These are phyloP conservation scores for Procambarus virginalis DNA, from an alignment of 1,140 invertebrate species.

Conservation along the genomic window DNA sequence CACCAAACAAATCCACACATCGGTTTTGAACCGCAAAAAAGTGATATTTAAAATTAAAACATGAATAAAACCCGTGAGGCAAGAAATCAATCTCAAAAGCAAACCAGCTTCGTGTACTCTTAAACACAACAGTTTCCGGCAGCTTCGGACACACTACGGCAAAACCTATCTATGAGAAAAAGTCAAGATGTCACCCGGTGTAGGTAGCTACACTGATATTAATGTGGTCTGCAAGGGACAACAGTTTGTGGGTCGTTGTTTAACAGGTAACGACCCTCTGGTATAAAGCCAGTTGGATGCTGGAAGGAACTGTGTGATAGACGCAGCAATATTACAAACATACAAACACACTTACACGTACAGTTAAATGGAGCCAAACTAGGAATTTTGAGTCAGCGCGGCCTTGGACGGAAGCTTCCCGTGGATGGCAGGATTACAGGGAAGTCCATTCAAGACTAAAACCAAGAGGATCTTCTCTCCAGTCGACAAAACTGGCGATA, in stretches of 20 bases:
- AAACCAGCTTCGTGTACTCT: conserved; percentile 32
- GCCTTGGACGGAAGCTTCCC: not conserved
- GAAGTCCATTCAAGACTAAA: not conserved
- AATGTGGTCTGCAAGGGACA: conserved; percentile 55
- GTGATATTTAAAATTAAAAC: conserved; percentile 47
- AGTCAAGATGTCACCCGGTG: conserved; percentile 52
- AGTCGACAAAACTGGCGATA: no score
- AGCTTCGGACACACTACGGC: conserved; percentile 52
- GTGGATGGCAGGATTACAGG: not conserved
- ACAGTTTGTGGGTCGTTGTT: conserved; percentile 49
- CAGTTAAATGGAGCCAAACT: conserved; percentile 55
- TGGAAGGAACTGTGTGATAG: conserved; percentile 63
- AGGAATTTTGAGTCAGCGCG: conserved; percentile 17
- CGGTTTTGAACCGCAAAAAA: conserved; percentile 59
- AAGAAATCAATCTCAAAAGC: conserved; percentile 16
- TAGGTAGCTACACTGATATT: conserved; percentile 57
- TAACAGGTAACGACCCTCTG: conserved; percentile 54
- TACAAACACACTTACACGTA: conserved; percentile 68
- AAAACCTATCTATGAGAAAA: conserved; percentile 52
- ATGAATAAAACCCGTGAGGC: conserved; percentile 40
- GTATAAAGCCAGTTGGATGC: conserved; percentile 57
- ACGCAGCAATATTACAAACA: conserved; percentile 66
- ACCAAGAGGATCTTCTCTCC: not conserved
- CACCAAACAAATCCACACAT: conserved; percentile 63
- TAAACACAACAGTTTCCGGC: conserved; percentile 20